Base-by-base conservation (phyloP, 2,888 invertebrate species). In the Hylaea fasciaria region DNA sequence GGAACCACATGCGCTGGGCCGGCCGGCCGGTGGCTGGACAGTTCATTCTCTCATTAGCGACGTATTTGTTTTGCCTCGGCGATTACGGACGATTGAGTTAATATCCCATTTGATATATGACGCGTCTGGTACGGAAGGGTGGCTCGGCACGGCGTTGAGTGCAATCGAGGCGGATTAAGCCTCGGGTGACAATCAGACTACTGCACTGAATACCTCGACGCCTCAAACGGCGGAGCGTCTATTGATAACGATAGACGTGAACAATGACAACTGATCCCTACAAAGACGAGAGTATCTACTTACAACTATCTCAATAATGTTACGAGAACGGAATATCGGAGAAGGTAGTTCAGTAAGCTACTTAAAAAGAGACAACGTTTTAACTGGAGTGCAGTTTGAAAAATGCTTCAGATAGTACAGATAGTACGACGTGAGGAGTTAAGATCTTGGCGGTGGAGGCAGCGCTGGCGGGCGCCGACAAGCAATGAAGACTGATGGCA, bases 401-500 rank as follows among this genome's bases (percentile, higher is more conserved):
- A 85, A 85, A 83, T 85, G 80, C 82, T 74, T 76, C n/a, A n/a
- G n/a, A n/a, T n/a, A n/a, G n/a, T 71, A 67, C 66, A 82, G 83
- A 85, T 85, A 83, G 77, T 71, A 69, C 70, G 81, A 82, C 82
- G 85, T 82, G 85, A 86, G 82, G 85, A 88, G 89, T 89, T 89
- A 89, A 87, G 89, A 87, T 87, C 84, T 84, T 76, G 74, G 72
- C 61, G 69, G 73, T 70, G 74, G 75, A 64, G 67, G 72, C 72
- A 81, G 85, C 85, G 85, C 71, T 79, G 80, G 83, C 83, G 83
- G 84, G 89, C 85, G 92, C 83, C 89, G 92, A 93, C 92, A 93
- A 90, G 89, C 93, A 93, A 93, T 92, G 92, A 90, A 91, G 91
- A 91, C 87, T 91, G 91, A 92, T 91, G 90, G 89, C 90, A 87